These are phyloP conservation scores for Cebus imitator DNA, from an alignment of 2,113 vertebrate species.

Conservation along the genomic window DNA sequence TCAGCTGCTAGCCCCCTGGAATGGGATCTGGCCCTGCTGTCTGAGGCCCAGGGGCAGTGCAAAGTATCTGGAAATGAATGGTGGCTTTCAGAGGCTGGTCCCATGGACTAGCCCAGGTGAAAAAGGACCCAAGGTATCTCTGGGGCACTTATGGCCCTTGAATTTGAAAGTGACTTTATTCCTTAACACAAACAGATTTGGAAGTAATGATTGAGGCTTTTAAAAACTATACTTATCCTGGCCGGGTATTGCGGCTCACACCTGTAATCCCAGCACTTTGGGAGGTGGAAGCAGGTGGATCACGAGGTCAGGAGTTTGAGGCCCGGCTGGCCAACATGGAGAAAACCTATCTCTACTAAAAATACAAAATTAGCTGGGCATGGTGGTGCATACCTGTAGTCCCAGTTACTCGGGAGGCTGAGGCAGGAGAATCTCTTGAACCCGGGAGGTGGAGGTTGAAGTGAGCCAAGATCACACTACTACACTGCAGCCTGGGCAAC, in stretches of 20 bases:
- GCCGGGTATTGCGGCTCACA: accelerated
- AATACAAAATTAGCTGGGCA: too few species aligned
- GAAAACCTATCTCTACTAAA: too few species aligned
- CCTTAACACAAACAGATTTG: constrained; percentile 17
- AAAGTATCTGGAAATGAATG: not conserved
- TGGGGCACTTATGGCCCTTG: not conserved
- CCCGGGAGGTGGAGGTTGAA: too few species aligned
- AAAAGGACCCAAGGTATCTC: not conserved
- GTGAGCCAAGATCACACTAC: too few species aligned
- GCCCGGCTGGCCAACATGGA: too few species aligned
- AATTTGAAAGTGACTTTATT: constrained; percentile 15
- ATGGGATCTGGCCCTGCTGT: not conserved
- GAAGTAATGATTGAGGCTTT: not conserved
- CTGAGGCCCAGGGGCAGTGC: not conserved
- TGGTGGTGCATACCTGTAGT: too few species aligned
- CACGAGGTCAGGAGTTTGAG: too few species aligned
- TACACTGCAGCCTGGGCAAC: too few species aligned
- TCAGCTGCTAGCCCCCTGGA: not conserved
- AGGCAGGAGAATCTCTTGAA: too few species aligned
- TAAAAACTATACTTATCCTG: not conserved
- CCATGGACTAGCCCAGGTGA: not conserved
- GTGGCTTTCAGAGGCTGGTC: not conserved
- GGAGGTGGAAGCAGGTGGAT: too few species aligned
- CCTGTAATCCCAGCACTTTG: too few species aligned
- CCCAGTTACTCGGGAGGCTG: too few species aligned